These are phyloP conservation scores for Phymorhynchus buccinoides DNA, from an alignment of 1,140 invertebrate species.

Conservation along the genomic window DNA sequence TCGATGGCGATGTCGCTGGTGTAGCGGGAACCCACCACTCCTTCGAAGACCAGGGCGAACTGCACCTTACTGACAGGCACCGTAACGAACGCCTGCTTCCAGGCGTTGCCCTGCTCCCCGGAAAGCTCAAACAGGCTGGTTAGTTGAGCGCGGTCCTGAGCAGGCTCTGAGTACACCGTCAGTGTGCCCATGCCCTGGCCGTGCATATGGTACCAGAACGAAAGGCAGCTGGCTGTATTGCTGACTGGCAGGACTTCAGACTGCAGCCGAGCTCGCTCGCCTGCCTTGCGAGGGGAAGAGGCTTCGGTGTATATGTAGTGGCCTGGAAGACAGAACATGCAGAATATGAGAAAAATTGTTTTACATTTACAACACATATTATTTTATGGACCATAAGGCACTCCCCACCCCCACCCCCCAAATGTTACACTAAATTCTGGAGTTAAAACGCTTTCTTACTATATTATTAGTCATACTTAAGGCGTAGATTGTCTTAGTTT, in stretches of 20 bases:
- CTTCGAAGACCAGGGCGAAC: conserved; percentile 73
- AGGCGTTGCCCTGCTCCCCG: conserved; percentile 54
- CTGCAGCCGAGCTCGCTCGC: conserved; percentile 63
- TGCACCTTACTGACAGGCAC: conserved; percentile 33
- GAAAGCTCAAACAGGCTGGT: conserved; percentile 30
- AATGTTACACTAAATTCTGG: no score
- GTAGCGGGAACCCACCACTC: conserved; percentile 78
- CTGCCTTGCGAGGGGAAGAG: conserved; percentile 56
- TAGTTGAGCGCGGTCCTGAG: conserved; percentile 34
- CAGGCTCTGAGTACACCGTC: conserved; percentile 55
- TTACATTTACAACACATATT: background rate
- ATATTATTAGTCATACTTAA: no score
- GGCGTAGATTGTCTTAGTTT: no score
- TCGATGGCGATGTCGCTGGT: conserved; percentile 85
- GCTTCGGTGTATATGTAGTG: conserved; percentile 71
- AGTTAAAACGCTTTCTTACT: no score
- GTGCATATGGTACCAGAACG: conserved; percentile 82
- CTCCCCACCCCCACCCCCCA: no score
- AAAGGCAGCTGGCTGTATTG: conserved; percentile 39
- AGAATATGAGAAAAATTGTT: background rate
- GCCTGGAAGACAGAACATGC: conserved; percentile 51
- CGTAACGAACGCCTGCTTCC: conserved; percentile 51
- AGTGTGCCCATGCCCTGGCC: conserved; percentile 73
- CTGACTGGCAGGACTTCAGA: conserved; percentile 50
- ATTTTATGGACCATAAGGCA: no score